Conservation (phyloP, 2,797 vertebrate genomes). For the Anguilla megastoma region DNA sequence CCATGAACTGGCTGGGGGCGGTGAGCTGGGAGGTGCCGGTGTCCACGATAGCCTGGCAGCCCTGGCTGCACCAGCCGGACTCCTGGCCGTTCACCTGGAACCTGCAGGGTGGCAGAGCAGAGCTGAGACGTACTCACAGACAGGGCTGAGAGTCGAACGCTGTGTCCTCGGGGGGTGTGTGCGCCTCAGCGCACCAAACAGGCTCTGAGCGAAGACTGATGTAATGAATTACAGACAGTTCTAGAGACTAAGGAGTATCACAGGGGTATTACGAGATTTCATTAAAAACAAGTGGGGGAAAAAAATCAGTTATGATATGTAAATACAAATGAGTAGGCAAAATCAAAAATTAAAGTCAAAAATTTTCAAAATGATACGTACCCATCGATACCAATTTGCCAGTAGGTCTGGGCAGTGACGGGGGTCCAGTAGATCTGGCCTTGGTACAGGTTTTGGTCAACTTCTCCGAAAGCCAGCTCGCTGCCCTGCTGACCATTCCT, state of each 20-base stretch:
- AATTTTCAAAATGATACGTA: constrained; percentile 53
- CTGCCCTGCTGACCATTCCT: constrained; percentile 65
- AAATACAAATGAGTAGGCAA: not conserved
- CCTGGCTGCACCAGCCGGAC: constrained; percentile 66
- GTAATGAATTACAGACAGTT: not conserved
- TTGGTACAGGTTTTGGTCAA: constrained; percentile 63
- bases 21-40: constrained; percentile 74
- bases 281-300: not conserved
- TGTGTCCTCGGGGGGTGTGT: not conserved
- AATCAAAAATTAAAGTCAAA: not conserved
- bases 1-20: constrained; percentile 59
- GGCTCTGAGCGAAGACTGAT: not conserved
- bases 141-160: no score
- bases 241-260: not conserved
- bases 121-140: not conserved
- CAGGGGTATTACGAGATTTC: not conserved
- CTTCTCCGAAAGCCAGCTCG: constrained; percentile 70
- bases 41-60: constrained; percentile 79
- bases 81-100: constrained; percentile 61
- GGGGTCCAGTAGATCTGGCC: constrained; percentile 73
- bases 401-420: constrained; percentile 71
- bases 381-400: constrained; percentile 74
- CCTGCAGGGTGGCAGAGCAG: constrained; percentile 49
- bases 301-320: not conserved
- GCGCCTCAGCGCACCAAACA: not conserved